Base-by-base conservation (phyloP, 2,888 invertebrate genomes). In the Yponomeuta plumbellus region DNA sequence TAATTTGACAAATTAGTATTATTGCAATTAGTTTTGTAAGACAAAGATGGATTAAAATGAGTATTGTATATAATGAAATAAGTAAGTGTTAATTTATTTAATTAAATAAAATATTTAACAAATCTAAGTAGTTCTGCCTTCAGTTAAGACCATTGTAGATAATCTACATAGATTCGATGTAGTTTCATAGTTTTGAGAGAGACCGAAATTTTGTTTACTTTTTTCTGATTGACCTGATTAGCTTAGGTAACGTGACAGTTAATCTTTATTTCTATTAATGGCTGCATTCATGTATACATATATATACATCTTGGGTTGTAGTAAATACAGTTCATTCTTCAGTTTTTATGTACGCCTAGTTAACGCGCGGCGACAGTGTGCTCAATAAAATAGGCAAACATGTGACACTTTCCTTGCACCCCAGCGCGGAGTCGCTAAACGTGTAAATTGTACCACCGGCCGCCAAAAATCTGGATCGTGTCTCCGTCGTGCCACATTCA, bases 381-480 rank as follows among this genome's bases (percentile, higher is more conserved):
- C 58, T 40, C 64, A 85, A 86, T 83, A 75, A 78, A 69, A 82
- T 84, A 69, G 72, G 77, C 81, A 87, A 88, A 88, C 86, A 86
- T 83, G 86, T 84, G 79, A 88, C 86, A 89, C 89, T 91, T 89
- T 90, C 88, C 26, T 65, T 39, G 39, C 61, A 59, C 81, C 66
- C 59, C 78, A 62, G 40, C 77, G 81, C 82, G 77, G 78, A 75
- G 73, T 72, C 74, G 86, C 84, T 90, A 90, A 88, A 78, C 78
- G 84, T 86, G 88, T 81, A 84, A 90, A 90, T 87, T 87, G 80
- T 78, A 78, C 75, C 75, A 74, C 71, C 70, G 75, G 34, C 74
- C 77, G 75, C 73, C 76, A 80, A 82, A 52, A 84, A 81, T 77
- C 75, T 71, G 73, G 74, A 76, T 87, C 88, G 88, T 89, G 88